Evolutionary conservation across 2,888 invertebrate genomes (phyloP).

Genomic region (Plusia festucae): DNA sequence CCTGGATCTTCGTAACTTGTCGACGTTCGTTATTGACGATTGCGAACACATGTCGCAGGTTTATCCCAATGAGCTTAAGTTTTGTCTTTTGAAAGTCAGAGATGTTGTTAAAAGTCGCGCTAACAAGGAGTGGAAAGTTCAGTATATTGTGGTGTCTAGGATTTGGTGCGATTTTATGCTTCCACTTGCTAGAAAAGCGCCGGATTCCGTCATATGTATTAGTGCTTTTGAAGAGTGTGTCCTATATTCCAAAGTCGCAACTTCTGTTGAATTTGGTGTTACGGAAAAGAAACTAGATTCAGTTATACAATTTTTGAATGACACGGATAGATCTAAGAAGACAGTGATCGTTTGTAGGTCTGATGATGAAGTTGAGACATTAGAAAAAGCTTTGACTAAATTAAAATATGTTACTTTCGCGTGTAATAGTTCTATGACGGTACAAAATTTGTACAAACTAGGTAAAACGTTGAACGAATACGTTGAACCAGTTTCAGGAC

Average conservation of each 20-base stretch:
- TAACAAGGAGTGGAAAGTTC: conserved; percentile 84
- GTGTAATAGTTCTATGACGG: conserved; percentile 75
- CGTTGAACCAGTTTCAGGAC: conserved; percentile 77
- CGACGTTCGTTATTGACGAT: conserved; percentile 92
- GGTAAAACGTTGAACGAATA: conserved; percentile 78
- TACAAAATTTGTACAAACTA: conserved; percentile 79
- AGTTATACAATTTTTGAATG: conserved; percentile 85
- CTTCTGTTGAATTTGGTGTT: conserved; percentile 74
- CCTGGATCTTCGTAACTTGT: conserved; percentile 90
- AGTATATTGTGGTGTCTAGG: conserved; percentile 90
- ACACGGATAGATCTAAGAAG: conserved; percentile 81
- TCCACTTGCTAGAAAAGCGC: conserved; percentile 86
- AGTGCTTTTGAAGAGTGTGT: conserved; percentile 93
- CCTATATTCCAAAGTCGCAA: conserved; percentile 90
- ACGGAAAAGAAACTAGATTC: conserved; percentile 80
- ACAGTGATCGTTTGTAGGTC: conserved; percentile 91
- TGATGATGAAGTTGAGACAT: conserved; percentile 87
- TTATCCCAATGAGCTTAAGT: conserved; percentile 84
- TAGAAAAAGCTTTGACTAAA: conserved; percentile 68
- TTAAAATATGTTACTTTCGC: conserved; percentile 70
- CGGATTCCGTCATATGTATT: conserved; percentile 91
- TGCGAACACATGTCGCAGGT: conserved; percentile 90
- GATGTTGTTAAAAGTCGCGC: conserved; percentile 80
- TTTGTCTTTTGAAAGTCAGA: conserved; percentile 79
- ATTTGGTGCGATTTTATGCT: conserved; percentile 91